These are phyloP conservation scores for Spisula solida DNA, from an alignment of 2,888 invertebrate genomes.

Conservation along the genomic window DNA sequence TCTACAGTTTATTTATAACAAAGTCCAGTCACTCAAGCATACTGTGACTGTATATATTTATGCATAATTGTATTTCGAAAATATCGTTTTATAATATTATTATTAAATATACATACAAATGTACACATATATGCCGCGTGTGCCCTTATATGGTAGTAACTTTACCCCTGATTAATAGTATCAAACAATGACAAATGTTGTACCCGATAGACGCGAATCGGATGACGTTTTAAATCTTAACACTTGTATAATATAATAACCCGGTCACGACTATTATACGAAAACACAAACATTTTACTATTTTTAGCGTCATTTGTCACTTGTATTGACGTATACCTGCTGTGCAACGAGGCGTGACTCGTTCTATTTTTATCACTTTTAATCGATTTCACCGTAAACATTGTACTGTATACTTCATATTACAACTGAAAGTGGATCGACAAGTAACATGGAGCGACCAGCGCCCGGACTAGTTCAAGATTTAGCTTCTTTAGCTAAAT, in stretches of 20 bases:
- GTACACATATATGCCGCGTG: neutral
- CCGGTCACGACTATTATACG: conserved; percentile 2
- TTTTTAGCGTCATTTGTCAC: conserved; percentile 29
- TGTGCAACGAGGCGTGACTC: conserved; percentile 24
- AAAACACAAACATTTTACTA: neutral
- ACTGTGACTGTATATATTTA: too few species aligned
- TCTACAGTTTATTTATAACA: too few species aligned
- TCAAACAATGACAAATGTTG: neutral
- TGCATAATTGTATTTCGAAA: too few species aligned
- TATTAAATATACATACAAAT: too few species aligned
- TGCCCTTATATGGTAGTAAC: neutral
- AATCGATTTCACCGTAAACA: conserved; percentile 34
- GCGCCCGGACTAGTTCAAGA: conserved; percentile 81
- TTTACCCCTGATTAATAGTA: neutral
- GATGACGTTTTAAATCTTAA: neutral
- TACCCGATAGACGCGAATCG: neutral
- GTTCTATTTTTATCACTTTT: conserved; percentile 33
- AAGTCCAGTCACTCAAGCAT: too few species aligned
- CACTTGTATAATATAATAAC: neutral
- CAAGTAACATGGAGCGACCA: conserved; percentile 76
- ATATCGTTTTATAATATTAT: too few species aligned
- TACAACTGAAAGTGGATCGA: neutral
- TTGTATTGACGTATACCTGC: conserved; percentile 36
- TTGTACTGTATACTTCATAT: neutral
- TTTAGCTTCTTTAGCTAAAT: conserved; percentile 82